A percentile compares a stretch with the other conserved stretches of the same genome.
These are phyloP conservation scores for Gymnobelideus leadbeateri DNA, from an alignment of 2,113 vertebrate species.

Conservation along the genomic window DNA sequence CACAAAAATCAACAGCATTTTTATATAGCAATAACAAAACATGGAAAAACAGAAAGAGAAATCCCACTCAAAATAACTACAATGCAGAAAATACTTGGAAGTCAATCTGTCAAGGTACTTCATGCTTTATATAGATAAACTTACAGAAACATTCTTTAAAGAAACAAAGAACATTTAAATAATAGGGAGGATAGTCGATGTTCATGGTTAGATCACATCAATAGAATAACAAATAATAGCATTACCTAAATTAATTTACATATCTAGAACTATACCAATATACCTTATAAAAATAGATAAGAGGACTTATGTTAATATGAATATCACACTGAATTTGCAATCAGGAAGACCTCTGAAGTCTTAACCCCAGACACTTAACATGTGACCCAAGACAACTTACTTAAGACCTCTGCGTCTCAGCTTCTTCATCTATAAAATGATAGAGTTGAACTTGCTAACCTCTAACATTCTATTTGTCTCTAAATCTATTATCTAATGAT, in stretches of 20 bases:
- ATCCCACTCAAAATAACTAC: not conserved
- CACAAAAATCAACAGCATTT: not conserved
- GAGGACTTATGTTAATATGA: not conserved
- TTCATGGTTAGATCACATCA: not conserved
- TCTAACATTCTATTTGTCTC: not conserved
- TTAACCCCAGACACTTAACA: not conserved
- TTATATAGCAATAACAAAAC: not conserved
- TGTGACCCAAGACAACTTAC: not conserved
- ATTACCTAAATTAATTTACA: not conserved
- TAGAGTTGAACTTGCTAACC: not conserved
- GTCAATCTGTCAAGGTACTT: not conserved
- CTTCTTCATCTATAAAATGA: not conserved
- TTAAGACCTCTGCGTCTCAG: not conserved
- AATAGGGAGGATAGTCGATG: not conserved
- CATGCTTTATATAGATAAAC: not conserved
- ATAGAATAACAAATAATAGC: not conserved
- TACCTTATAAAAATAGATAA: not conserved
- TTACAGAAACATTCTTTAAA: not conserved
- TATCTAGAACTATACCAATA: not conserved
- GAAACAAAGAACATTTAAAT: not conserved
- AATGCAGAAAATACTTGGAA: not conserved
- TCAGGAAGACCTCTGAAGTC: not conserved
- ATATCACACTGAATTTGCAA: not conserved
- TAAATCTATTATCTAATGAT: not conserved
- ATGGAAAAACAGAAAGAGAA: not conserved